Percentiles rank a stretch among this genome's conserved stretches.
Evolutionary conservation across 2,113 vertebrate genomes (phyloP).

Genomic region (Cyprichromis sp.): DNA sequence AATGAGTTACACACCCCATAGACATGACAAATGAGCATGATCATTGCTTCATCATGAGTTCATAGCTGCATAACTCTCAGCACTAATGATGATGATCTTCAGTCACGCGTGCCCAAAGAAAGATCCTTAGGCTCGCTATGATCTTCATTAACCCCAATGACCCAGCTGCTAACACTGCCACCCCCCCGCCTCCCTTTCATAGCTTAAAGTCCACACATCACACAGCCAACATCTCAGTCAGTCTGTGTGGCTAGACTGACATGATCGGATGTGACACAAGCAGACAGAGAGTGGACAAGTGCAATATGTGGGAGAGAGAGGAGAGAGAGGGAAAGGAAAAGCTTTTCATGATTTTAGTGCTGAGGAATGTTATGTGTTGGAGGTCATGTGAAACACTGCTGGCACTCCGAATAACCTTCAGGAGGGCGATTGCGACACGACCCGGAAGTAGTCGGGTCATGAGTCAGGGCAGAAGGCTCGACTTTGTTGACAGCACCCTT

Average conservation of each 20-base stretch:
- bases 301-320: neutral
- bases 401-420: constrained; percentile 57
- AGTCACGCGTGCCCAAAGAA: constrained; percentile 49
- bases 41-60: constrained; percentile 40
- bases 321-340: neutral
- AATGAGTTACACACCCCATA: neutral
- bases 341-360: constrained; percentile 31
- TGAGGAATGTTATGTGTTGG: constrained; percentile 53
- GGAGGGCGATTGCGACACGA: constrained; percentile 45
- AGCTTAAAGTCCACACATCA: constrained; percentile 41
- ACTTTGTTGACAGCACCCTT: constrained; percentile 55
- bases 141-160: constrained; percentile 59
- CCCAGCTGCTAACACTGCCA: constrained; percentile 45
- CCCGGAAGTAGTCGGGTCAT: constrained; percentile 64
- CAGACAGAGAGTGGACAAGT: neutral
- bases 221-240: constrained; percentile 1
- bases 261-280: constrained; percentile 19
- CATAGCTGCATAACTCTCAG: constrained; percentile 7
- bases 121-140: constrained; percentile 5
- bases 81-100: constrained; percentile 55
- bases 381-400: constrained; percentile 67
- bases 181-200: neutral
- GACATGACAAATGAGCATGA: constrained; percentile 50
- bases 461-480: constrained; percentile 46
- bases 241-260: constrained; percentile 2